Conservation (phyloP, 1,140 invertebrate genomes). For the Bilobella aurantiaca region DNA sequence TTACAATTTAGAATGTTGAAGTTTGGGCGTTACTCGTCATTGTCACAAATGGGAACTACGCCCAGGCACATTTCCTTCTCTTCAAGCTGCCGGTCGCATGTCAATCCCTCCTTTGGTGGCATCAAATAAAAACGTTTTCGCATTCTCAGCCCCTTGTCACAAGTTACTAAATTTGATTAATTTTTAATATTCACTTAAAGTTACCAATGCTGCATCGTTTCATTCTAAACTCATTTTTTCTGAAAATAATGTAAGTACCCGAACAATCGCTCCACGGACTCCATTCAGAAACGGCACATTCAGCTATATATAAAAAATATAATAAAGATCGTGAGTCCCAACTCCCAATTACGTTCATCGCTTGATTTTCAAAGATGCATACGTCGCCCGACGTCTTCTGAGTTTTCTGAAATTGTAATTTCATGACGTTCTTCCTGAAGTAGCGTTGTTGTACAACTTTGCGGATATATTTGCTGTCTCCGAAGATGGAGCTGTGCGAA, state of each 20-base stretch:
- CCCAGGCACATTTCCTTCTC: constrained; percentile 47
- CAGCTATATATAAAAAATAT: constrained; percentile 35
- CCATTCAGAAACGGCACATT: constrained; percentile 44
- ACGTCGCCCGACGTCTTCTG: constrained; percentile 41
- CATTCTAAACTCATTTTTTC: background rate
- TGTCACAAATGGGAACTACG: constrained; percentile 51
- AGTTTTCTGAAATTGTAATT: constrained; percentile 36
- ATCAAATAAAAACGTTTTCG: constrained; percentile 44
- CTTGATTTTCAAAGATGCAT: no score
- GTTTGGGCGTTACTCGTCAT: constrained; percentile 31
- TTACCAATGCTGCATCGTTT: no score
- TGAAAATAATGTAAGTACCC: background rate
- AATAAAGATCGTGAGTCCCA: constrained; percentile 10
- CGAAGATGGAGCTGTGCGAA: constrained; percentile 45
- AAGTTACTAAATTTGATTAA: constrained; percentile 40
- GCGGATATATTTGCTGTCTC: constrained; percentile 44
- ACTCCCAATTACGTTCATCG: background rate
- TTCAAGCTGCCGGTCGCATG: constrained; percentile 42
- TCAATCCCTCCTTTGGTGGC: constrained; percentile 45
- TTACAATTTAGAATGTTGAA: background rate
- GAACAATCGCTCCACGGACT: constrained; percentile 43
- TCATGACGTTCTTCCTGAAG: constrained; percentile 23
- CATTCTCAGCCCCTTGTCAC: constrained; percentile 45
- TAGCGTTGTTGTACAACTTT: constrained; percentile 38
- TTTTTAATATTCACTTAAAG: background rate